phyloP scores from a whole-genome alignment of 35 echinoderm and acorn worm genomes.

The Ophiothrix spiculata region DNA sequence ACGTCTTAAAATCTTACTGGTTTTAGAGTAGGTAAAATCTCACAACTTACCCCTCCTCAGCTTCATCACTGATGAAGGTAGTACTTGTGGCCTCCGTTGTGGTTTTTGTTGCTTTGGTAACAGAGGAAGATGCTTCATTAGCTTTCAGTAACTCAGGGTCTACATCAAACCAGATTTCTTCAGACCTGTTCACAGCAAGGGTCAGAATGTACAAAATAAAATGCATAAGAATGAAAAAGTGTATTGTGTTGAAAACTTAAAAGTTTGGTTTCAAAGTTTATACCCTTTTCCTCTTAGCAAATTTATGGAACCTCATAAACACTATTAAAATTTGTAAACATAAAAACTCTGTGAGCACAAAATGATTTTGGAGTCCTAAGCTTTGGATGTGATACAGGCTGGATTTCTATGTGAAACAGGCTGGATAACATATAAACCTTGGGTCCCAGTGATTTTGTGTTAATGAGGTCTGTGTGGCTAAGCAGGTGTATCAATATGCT shows the following conservation, averaged over 20 bases:
- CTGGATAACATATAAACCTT: too few relatives aligned
- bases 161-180: conserved; percentile 84
- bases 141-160: conserved; percentile 56
- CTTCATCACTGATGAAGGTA: not conserved
- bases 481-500: too few relatives aligned
- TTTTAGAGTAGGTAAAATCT: not conserved
- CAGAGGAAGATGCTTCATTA: conserved; percentile 6
- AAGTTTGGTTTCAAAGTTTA: not conserved
- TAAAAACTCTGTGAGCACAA: not conserved
- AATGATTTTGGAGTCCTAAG: too few relatives aligned
- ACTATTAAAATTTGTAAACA: not conserved
- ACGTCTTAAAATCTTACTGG: not conserved
- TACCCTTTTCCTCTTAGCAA: not conserved
- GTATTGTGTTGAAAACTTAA: not conserved
- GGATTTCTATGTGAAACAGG: too few relatives aligned
- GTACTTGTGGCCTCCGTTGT: not conserved
- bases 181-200: not conserved
- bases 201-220: not conserved
- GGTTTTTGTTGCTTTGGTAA: not conserved
- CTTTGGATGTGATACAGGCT: too few relatives aligned
- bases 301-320: not conserved
- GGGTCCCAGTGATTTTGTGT: too few relatives aligned
- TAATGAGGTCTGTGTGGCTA: too few relatives aligned
- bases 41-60: not conserved
- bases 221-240: not conserved